Conservation (phyloP, 2,888 invertebrate genomes). For the Scaptomyza flava region DNA sequence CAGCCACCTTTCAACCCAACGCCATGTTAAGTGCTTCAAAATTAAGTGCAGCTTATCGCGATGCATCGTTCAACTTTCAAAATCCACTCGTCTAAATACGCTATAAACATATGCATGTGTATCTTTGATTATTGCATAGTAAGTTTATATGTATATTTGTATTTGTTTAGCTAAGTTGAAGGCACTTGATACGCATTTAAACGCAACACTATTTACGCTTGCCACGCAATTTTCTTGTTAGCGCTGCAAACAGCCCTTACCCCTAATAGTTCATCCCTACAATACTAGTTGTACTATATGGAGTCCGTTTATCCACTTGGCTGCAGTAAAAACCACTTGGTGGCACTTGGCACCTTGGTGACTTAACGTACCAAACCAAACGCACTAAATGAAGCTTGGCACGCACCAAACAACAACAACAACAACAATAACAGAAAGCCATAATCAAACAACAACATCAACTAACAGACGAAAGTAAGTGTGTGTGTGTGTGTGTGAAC, state of each 20-base stretch:
- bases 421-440: conserved; percentile 22
- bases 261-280: not conserved
- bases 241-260: not conserved
- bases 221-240: conserved; percentile 77
- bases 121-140: conserved; percentile 12
- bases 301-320: conserved; percentile 22
- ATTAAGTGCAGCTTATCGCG: conserved; percentile 25
- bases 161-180: conserved; percentile 22
- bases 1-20: not conserved
- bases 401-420: conserved; percentile 59
- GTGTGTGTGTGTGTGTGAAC: conserved; percentile 42
- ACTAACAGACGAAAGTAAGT: not conserved
- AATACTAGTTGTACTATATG: not conserved
- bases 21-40: not conserved
- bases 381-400: conserved; percentile 74
- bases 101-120: conserved; percentile 11
- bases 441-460: conserved; percentile 15
- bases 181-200: conserved; percentile 39
- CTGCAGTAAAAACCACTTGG: conserved; percentile 27
- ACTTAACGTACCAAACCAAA: conserved; percentile 58
- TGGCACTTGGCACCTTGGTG: conserved; percentile 65
- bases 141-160: conserved; percentile 11
- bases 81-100: not conserved
- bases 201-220: conserved; percentile 55
- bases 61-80: conserved; percentile 16